Conservation (phyloP, 2,888 invertebrate species). For the Gerris lacustris region DNA sequence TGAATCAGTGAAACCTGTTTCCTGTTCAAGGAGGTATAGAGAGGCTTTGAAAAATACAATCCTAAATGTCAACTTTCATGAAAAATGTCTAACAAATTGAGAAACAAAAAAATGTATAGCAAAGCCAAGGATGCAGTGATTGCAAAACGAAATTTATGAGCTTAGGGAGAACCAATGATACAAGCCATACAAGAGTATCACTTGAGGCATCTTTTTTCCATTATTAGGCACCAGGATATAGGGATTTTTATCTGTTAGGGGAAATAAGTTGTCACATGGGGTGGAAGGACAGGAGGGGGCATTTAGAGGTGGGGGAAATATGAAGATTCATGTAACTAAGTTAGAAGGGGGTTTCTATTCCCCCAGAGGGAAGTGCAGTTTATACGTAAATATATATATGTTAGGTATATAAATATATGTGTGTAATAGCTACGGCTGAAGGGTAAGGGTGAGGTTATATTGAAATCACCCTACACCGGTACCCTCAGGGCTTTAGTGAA, state of each 20-base stretch:
- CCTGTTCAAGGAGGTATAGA: too few species aligned
- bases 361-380: not conserved
- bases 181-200: not conserved
- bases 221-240: not conserved
- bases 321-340: conserved; percentile 3
- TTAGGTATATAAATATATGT: not conserved
- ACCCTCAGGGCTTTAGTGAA: not conserved
- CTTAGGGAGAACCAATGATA: not conserved
- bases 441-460: not conserved
- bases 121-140: too few species aligned
- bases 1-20: too few species aligned
- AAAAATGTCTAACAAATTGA: too few species aligned
- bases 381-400: too few species aligned
- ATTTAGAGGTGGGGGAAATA: not conserved
- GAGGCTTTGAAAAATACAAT: too few species aligned
- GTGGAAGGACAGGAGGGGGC: not conserved
- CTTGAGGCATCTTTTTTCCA: not conserved
- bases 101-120: too few species aligned
- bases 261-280: not conserved
- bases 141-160: not conserved
- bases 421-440: not conserved
- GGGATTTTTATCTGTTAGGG: not conserved
- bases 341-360: not conserved
- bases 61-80: too few species aligned
- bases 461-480: not conserved